Evolutionary conservation across 2,797 vertebrate genomes (phyloP), one percentile per base, ranked within the genome.

Genomic region (Acrossocheilus wenchowensis): DNA sequence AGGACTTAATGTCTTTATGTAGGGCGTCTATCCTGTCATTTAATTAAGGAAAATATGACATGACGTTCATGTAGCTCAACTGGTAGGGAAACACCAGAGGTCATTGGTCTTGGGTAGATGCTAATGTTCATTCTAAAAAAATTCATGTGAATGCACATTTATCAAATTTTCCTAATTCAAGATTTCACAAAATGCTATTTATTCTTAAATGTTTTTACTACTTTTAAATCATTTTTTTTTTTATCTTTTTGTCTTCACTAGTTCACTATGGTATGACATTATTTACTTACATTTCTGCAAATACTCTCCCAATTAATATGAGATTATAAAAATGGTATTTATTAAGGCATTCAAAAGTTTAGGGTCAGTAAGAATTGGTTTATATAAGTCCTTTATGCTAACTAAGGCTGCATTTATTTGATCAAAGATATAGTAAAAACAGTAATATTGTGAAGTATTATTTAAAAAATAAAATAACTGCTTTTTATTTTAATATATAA

Each of bases 1-100:
- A 78, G 82, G 26, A 68, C 48, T 5, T 73, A 72, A 73, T 26
- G 69, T 43, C 39, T 71, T 78, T 79, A 57, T 60, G 68, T 68
- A 68, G 45, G 41, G 52, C 19, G 34, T 14, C 43, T 2, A 30
- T 78, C 10, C 48, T 6, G n/a, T 23, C 66, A n/a, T 26, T 41
- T 84, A 45, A 84, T 85, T 71, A 17, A 69, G 34, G 36, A 41
- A 43, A n/a, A 66, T 34, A 39, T 60, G 21, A 26, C 23, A n/a
- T 36, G 39, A 57, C 52, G 17, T 34, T 48, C 60, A 11, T 66
- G 60, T 12, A 80, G 77, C 23, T 79, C 14, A 79, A 11, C 54
- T 62, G 23, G 23, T 19, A 64, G 39, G 11, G 39, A 34, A 78
- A 57, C 50, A n/a, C 57, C 60, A 9, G n/a, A 64, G 36, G 14